Conservation (phyloP, 2,797 vertebrate species). For the Phyllotis vaccarum region DNA sequence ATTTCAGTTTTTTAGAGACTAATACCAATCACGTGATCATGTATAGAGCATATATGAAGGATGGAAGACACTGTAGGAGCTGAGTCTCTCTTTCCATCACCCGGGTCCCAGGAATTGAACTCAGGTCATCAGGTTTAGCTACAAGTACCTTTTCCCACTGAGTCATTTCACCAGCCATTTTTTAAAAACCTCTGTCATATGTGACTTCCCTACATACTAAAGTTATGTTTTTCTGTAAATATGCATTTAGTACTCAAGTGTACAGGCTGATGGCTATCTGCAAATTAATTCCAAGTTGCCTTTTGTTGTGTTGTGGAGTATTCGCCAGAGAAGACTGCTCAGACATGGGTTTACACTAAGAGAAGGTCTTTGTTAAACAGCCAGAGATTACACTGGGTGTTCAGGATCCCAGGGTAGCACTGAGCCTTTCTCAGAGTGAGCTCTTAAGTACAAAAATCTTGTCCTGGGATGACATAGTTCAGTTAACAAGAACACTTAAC, state of each 20-base stretch:
- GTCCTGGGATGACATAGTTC: neutral
- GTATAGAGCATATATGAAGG: neutral
- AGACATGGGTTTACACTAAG: neutral
- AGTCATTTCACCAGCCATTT: neutral
- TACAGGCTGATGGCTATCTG: neutral
- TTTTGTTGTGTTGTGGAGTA: neutral
- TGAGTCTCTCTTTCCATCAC: neutral
- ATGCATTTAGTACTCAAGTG: neutral
- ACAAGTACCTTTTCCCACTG: neutral
- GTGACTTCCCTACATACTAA: neutral
- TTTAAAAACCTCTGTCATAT: neutral
- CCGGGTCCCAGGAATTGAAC: neutral
- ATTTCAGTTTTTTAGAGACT: neutral
- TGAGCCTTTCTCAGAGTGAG: neutral
- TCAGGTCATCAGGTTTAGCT: neutral
- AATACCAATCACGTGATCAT: neutral
- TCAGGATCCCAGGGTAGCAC: neutral
- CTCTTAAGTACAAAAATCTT: neutral
- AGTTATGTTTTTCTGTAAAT: slow-evolving; percentile 10
- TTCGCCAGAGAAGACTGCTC: neutral
- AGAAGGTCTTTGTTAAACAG: neutral
- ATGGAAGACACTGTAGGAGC: neutral
- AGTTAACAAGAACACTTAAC: neutral
- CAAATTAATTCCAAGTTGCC: neutral
- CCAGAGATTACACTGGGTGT: neutral